Base-by-base conservation (phyloP, 2,797 vertebrate species). In the Muscicapa striata region DNA sequence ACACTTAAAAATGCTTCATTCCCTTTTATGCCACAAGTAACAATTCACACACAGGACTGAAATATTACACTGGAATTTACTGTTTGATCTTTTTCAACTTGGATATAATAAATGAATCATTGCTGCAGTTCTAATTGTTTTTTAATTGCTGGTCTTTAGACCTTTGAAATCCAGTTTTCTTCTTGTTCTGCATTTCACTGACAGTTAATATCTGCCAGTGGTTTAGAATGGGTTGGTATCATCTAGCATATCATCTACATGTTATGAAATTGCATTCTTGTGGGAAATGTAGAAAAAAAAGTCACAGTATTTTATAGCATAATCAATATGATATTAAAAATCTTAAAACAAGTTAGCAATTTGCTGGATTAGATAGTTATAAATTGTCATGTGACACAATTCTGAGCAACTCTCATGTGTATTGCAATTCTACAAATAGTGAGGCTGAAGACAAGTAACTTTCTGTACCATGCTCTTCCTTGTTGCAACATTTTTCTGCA, bases 41-140 rank as follows among this genome's bases (percentile, higher is more conserved):
- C 48, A 46, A 92, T 90, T 91, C 59, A 51, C 40, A 69, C 46
- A 38, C 40, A 43, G 48, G 63, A 55, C 83, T 84, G 69, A 89
- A 91, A 67, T 67, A 76, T 78, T 87, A 79, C 38, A 32, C 48
- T 87, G 84, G 90, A 94, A 91, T 92, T 90, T 74, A 45, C 84
- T 59, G 86, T 94, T 96, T 89, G 75, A 94, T 94, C 88, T 93
- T 93, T 84, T 77, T 84, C 55, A 72, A 76, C 75, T 70, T 95
- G 40, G 51, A 78, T 82, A 54, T 67, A 87, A 90, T 78, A 92
- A 89, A 93, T 51, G 67, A 90, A 57, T 87, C 66, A 59, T 64
- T 72, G 58, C 54, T 92, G 54, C 62, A 41, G 29, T 74, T 87
- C 66, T 86, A 93, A 91, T 75, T 90, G 78, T 66, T 89, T 96